Percentiles rank a stretch among this genome's conserved stretches.
phyloP scores from a whole-genome alignment of 2,797 vertebrate genomes.

The Gymnodraco acuticeps region DNA sequence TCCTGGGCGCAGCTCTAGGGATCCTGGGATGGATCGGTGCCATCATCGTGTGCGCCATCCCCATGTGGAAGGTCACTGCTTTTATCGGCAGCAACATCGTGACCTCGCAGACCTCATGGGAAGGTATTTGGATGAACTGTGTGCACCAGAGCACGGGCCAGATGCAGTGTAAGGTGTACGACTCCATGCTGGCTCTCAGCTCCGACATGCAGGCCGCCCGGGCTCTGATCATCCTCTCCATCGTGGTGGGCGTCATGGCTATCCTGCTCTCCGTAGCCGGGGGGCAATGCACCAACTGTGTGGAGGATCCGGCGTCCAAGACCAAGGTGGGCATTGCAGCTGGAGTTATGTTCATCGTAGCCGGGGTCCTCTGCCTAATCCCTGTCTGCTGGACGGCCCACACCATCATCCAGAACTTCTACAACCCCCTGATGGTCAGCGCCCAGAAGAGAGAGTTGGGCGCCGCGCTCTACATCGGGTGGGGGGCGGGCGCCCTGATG shows the following conservation, averaged over 20 bases:
- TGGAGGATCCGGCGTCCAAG: conserved; percentile 87
- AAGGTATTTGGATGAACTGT: conserved; percentile 98
- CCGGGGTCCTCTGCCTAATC: conserved; percentile 87
- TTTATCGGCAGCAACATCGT: conserved; percentile 95
- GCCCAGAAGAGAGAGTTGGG: conserved; percentile 93
- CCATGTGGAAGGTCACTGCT: conserved; percentile 95
- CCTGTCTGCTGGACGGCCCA: conserved; percentile 94
- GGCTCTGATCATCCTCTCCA: conserved; percentile 87
- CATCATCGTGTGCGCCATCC: conserved; percentile 90
- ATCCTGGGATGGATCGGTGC: conserved; percentile 92
- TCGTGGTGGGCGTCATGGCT: conserved; percentile 89
- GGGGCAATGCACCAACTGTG: conserved; percentile 95
- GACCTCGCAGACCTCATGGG: conserved; percentile 91
- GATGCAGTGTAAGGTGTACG: conserved; percentile 97
- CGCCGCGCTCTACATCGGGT: conserved; percentile 92
- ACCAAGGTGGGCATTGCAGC: conserved; percentile 87
- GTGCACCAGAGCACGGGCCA: conserved; percentile 97
- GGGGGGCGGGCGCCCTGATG: conserved; percentile 89
- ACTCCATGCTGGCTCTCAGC: conserved; percentile 92
- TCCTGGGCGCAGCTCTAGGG: conserved; percentile 90
- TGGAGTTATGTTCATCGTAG: conserved; percentile 87
- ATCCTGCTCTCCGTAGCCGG: conserved; percentile 89
- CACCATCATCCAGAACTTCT: conserved; percentile 91
- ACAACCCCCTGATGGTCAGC: conserved; percentile 86
- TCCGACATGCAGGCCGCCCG: conserved; percentile 94